Evolutionary conservation across 2,113 vertebrate species (phyloP).

Genomic region (Myodes glareolus): DNA sequence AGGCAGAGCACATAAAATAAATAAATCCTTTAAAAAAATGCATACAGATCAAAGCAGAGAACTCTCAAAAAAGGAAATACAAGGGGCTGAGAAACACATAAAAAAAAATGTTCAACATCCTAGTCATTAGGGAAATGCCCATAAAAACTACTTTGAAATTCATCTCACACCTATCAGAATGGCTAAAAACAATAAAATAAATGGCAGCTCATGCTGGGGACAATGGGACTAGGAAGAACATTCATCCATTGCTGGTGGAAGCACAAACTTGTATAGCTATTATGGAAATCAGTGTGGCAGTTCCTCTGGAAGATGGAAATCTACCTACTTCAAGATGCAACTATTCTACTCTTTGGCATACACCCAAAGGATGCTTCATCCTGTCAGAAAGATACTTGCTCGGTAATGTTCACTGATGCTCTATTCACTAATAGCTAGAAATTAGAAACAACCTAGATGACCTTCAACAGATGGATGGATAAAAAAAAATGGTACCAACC

Average conservation of each 20-base stretch:
- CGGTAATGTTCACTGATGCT: not conserved
- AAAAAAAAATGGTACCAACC: not conserved
- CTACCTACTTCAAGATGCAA: not conserved
- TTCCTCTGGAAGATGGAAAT: not conserved
- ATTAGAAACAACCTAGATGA: not conserved
- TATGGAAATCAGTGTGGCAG: not conserved
- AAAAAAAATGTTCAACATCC: not conserved
- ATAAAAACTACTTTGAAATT: not conserved
- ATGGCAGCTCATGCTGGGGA: not conserved
- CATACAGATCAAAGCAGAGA: not conserved
- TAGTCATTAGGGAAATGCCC: not conserved
- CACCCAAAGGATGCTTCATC: not conserved
- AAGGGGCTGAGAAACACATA: not conserved
- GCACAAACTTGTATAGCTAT: too few relatives aligned
- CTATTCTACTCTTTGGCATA: not conserved
- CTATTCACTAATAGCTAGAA: not conserved
- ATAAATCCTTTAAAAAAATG: not conserved
- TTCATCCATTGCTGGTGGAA: not conserved
- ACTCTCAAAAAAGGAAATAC: not conserved
- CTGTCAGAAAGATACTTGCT: not conserved
- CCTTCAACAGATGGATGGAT: not conserved
- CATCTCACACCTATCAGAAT: not conserved
- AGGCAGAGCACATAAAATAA: too few relatives aligned
- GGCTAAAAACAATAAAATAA: not conserved
- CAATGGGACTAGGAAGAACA: not conserved